These are phyloP conservation scores for Eclectus roratus DNA, from an alignment of 2,113 vertebrate species.

Conservation along the genomic window DNA sequence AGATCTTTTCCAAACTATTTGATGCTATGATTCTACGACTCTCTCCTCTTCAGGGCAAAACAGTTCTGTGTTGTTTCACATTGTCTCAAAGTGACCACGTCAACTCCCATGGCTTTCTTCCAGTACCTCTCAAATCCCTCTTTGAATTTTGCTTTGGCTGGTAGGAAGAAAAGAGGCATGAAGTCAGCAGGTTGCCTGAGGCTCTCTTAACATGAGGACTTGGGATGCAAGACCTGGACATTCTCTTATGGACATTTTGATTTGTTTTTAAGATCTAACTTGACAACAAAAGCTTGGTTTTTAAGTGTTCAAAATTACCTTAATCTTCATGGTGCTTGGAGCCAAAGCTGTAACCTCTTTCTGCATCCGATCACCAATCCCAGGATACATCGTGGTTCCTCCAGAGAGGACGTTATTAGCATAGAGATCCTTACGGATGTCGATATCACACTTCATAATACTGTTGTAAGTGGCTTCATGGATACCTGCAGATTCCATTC, in stretches of 20 bases:
- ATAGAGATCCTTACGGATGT: constrained; percentile 84
- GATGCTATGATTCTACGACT: not conserved
- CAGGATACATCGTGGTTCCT: constrained; percentile 82
- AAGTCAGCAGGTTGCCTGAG: not conserved
- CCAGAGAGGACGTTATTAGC: constrained; percentile 85
- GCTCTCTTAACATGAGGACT: not conserved
- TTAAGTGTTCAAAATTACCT: constrained; percentile 75
- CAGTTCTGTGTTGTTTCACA: not conserved
- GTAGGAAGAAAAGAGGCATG: not conserved
- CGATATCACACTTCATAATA: constrained; percentile 87
- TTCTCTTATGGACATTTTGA: not conserved
- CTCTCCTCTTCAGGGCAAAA: not conserved
- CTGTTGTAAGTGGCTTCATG: not conserved
- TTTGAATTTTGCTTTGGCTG: not conserved
- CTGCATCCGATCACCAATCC: constrained; percentile 84
- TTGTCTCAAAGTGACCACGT: not conserved
- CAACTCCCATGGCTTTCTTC: not conserved
- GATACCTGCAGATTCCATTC: constrained; percentile 29
- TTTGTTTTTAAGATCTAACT: not conserved
- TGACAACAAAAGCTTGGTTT: not conserved
- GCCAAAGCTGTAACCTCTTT: constrained; percentile 84
- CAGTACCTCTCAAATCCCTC: not conserved
- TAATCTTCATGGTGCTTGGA: constrained; percentile 85
- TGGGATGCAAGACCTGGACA: not conserved
- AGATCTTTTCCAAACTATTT: not conserved